Conservation (phyloP, 2,888 invertebrate genomes). For the Campoplex capitator region DNA sequence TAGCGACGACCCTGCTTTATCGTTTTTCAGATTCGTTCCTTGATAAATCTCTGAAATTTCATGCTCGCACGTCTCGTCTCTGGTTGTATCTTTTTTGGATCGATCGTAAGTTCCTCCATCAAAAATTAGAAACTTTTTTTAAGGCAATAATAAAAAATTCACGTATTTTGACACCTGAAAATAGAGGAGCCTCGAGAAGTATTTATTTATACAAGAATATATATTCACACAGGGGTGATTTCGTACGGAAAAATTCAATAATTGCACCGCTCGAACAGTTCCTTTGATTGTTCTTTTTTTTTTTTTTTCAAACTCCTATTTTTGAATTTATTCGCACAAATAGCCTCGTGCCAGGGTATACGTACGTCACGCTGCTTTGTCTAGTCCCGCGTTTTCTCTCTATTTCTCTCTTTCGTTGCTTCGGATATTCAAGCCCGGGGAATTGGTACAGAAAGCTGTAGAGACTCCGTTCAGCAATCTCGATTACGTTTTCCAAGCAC, state of each 20-base stretch:
- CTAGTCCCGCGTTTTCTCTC: constrained; percentile 22
- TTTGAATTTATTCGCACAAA: constrained; percentile 38
- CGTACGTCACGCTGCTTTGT: constrained; percentile 4
- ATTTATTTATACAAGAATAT: neutral
- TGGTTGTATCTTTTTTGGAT: neutral
- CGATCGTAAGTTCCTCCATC: neutral
- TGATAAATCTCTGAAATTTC: constrained; percentile 45
- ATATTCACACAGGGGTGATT: neutral
- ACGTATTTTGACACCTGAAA: neutral
- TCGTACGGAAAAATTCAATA: constrained; percentile 47
- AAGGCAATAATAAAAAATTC: neutral
- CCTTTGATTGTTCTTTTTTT: constrained; percentile 28
- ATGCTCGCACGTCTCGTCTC: neutral
- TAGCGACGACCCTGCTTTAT: constrained; percentile 7
- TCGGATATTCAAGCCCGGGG: constrained; percentile 27
- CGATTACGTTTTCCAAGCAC: constrained; percentile 56
- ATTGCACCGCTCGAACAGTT: constrained; percentile 49
- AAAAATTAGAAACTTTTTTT: neutral
- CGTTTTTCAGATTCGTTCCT: neutral
- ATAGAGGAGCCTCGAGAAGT: neutral
- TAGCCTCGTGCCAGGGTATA: neutral
- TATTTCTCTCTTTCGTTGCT: constrained; percentile 30
- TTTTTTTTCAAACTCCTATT: constrained; percentile 18
- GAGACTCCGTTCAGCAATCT: constrained; percentile 36
- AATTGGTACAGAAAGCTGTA: constrained; percentile 39